A percentile compares a stretch with the other conserved stretches of the same genome.
These are phyloP conservation scores for Amblyjoppa proteus DNA, from an alignment of 2,888 invertebrate genomes.

Conservation along the genomic window DNA sequence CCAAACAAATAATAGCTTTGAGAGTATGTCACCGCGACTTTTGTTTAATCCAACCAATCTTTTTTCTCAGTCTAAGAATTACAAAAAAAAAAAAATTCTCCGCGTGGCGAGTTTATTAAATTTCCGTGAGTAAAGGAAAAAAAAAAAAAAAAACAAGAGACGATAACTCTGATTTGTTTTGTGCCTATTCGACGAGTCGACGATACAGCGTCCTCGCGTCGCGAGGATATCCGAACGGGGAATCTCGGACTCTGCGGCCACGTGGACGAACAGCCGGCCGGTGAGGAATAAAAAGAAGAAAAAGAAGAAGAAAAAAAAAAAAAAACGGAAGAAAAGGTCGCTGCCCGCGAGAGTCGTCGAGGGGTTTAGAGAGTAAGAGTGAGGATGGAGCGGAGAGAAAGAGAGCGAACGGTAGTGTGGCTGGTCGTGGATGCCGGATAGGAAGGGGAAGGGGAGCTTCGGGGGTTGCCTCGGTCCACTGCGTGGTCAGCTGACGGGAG, in stretches of 20 bases:
- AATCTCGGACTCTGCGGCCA: slow-evolving; percentile 55
- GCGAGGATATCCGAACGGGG: neutral
- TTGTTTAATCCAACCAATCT: no score
- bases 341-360: slow-evolving; percentile 56
- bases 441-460: slow-evolving; percentile 74
- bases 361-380: slow-evolving; percentile 50
- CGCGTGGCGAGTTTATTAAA: neutral
- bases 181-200: neutral
- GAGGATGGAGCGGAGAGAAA: slow-evolving; percentile 50
- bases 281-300: neutral
- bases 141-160: neutral
- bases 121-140: neutral
- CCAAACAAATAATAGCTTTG: no score
- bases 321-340: slow-evolving; percentile 56
- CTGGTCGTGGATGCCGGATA: slow-evolving; percentile 66
- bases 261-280: slow-evolving; percentile 58
- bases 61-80: neutral
- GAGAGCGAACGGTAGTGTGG: slow-evolving; percentile 61
- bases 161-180: no score
- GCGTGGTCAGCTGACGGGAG: slow-evolving; percentile 83
- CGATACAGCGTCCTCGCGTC: neutral
- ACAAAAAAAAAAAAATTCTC: neutral
- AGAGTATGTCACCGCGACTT: no score
- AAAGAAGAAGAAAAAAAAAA: slow-evolving; percentile 9
- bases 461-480: slow-evolving; percentile 81